Evolutionary conservation across 2,888 invertebrate genomes (phyloP), one percentile per base, ranked within the genome.

Genomic region (Caenorhabditis afra): DNA sequence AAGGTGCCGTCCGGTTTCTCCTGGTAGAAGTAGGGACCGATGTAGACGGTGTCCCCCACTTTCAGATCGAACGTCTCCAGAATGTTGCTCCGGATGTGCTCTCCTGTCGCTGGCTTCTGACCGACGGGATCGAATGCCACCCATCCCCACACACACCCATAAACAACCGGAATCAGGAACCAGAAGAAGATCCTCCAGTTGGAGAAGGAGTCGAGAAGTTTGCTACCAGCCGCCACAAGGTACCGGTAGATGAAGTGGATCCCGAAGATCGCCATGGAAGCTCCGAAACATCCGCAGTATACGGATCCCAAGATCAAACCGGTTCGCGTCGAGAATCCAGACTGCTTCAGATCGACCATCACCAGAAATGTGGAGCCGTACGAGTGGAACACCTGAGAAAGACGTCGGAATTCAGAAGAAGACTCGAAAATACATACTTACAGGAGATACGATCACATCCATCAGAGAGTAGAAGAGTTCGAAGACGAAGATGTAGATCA

Each of bases 21-120:
- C 7, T 74, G 65, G 22, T 74, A 74, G 29, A 65, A 74, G 37
- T 65, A 65, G n/a, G 73, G 73, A 12, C 73, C 73, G 18, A 74
- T 65, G 45, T 58, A 65, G 5, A 65, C 64, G 2, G 39, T 59
- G 11, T 74, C 58, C 4, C 59, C 59, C 0, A 74, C 11, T 45
- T 53, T 5, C 37, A 65, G 29, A 14, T 58, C 73, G n/a, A 74
- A 65, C 5, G 58, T 58, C 16, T 57, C 58, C 37, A 68, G 29
- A 12, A 68, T 68, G 37, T 68, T 68, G n/a, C 20, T 68, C 59
- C 59, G n/a, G 14, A 68, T 68, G 44, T 68, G 41, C 50, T 68
- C 68, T 23, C 68, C 68, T 3, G 68, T 68, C 0, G 59, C 44
- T 16, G 18, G 18, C n/a, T 61, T 41, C n/a, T 68, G 68, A 18